Conservation (phyloP, 2,113 vertebrate species). For the Rhinolophus ferrumequinum region DNA sequence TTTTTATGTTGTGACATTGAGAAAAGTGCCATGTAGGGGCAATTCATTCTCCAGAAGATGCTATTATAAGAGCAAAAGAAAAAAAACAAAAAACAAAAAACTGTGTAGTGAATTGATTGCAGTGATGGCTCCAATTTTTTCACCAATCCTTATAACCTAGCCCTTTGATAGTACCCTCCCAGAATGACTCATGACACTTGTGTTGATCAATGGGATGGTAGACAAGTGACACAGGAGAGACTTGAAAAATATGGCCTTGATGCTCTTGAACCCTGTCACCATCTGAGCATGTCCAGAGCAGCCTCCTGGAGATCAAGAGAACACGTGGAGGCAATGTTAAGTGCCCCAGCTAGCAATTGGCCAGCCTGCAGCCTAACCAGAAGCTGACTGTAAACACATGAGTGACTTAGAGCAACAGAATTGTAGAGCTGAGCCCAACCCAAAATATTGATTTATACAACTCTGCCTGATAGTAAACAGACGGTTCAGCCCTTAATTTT, state of each 20-base stretch:
- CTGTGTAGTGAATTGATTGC: not conserved
- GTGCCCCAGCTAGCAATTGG: too few species aligned
- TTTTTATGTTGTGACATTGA: not conserved
- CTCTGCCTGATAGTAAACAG: not conserved
- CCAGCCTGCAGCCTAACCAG: too few species aligned
- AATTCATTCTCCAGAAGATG: not conserved
- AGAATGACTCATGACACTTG: not conserved
- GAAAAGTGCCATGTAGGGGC: not conserved
- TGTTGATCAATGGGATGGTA: not conserved
- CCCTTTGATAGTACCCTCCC: not conserved
- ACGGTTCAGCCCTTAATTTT: not conserved
- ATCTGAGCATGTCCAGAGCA: not conserved
- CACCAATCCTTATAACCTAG: not conserved
- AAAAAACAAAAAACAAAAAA: not conserved
- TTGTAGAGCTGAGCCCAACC: not conserved
- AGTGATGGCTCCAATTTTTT: not conserved
- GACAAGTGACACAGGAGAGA: not conserved
- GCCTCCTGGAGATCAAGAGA: not conserved
- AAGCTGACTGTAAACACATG: not conserved
- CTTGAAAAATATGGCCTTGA: not conserved
- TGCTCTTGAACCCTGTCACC: not conserved
- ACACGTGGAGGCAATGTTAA: not conserved
- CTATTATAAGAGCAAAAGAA: not conserved
- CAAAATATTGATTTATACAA: not conserved
- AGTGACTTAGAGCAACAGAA: not conserved